These are phyloP conservation scores for Drosophila antonietae DNA, from an alignment of 2,888 invertebrate species.

Conservation along the genomic window DNA sequence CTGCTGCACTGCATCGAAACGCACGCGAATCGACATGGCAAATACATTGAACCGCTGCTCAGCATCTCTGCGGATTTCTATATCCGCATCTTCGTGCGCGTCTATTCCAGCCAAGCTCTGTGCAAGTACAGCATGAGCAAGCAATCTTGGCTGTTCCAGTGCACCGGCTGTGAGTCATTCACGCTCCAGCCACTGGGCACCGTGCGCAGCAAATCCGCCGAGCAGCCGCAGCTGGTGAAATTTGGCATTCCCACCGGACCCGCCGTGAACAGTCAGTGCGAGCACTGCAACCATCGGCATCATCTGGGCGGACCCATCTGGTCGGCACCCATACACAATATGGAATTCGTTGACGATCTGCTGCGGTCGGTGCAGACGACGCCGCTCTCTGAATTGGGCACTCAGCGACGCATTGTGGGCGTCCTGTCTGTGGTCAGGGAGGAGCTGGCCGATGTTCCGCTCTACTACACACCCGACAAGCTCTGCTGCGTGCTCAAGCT, in stretches of 20 bases:
- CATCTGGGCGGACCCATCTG: conserved; percentile 97
- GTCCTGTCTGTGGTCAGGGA: conserved; percentile 92
- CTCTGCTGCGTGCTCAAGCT: conserved; percentile 90
- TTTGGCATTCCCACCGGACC: conserved; percentile 90
- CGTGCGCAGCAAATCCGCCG: conserved; percentile 85
- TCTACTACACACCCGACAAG: conserved; percentile 94
- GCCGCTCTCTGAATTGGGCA: conserved; percentile 86
- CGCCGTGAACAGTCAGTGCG: conserved; percentile 88
- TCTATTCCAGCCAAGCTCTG: conserved; percentile 91
- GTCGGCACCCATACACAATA: conserved; percentile 93
- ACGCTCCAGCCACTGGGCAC: conserved; percentile 91
- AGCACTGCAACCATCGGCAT: conserved; percentile 90
- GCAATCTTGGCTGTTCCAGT: conserved; percentile 94
- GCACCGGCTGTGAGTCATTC: conserved; percentile 94
- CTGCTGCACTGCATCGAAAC: conserved; percentile 94
- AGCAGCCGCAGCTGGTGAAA: conserved; percentile 87
- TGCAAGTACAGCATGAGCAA: conserved; percentile 96
- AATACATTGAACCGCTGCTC: conserved; percentile 95
- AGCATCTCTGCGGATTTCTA: conserved; percentile 98
- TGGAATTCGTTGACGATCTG: conserved; percentile 90
- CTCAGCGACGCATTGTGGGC: conserved; percentile 91
- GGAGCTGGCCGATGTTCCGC: conserved; percentile 93
- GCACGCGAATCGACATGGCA: conserved; percentile 96
- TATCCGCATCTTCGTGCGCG: conserved; percentile 95
- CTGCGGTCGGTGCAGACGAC: conserved; percentile 85